phyloP scores from a whole-genome alignment of 2,113 vertebrate species.

The Peromyscus leucopus region DNA sequence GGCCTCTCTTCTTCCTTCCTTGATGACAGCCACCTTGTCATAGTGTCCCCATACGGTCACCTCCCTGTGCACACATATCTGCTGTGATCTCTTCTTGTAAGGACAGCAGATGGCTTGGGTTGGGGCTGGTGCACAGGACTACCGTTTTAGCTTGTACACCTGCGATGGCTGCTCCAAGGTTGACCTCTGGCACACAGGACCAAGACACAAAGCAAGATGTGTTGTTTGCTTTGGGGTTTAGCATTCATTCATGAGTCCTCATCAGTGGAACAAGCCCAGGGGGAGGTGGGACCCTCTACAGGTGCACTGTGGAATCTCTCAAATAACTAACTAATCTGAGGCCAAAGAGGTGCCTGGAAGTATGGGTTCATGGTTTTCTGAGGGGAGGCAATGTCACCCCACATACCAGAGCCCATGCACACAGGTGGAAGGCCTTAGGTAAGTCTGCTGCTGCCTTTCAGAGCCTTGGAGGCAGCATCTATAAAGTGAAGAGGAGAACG shows the following conservation, averaged over 20 bases:
- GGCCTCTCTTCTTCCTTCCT: background rate
- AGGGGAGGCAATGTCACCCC: background rate
- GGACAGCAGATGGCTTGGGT: background rate
- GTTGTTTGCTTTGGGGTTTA: background rate
- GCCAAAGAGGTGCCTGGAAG: background rate
- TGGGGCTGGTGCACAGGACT: accelerated
- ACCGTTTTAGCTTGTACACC: background rate
- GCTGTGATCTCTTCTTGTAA: background rate
- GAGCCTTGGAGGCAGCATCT: background rate
- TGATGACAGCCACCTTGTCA: background rate
- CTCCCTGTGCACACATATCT: background rate
- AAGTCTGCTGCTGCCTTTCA: background rate
- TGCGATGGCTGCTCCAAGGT: background rate
- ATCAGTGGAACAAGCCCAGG: background rate
- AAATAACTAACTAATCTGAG: background rate
- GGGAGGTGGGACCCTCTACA: background rate
- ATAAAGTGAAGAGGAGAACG: background rate
- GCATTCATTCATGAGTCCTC: background rate
- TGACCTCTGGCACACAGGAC: background rate
- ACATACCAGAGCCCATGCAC: background rate
- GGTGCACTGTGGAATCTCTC: too few relatives aligned
- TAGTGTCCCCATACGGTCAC: background rate
- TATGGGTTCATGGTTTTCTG: background rate
- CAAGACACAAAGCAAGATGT: background rate
- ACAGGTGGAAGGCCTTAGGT: background rate